Conservation (phyloP, 2,113 vertebrate genomes). For the Aphelocoma coerulescens region DNA sequence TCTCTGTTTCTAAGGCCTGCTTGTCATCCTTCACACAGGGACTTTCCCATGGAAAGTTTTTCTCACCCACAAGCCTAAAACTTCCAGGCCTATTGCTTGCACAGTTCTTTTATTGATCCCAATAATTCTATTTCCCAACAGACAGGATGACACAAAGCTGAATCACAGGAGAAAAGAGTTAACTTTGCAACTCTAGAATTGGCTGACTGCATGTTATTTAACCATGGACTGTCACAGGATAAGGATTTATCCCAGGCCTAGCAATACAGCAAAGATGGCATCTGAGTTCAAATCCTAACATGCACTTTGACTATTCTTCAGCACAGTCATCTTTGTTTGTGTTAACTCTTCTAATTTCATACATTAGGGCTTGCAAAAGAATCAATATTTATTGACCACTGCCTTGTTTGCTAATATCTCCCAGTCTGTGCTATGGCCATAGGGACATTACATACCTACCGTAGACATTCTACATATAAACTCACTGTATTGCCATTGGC, state of each 20-base stretch:
- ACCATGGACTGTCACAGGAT: background rate
- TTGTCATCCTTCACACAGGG: too few relatives aligned
- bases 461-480: background rate
- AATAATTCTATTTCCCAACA: too few relatives aligned
- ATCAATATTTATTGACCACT: background rate
- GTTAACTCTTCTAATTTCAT: background rate
- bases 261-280: background rate
- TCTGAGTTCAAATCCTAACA: background rate
- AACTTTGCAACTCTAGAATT: background rate
- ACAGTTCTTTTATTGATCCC: too few relatives aligned
- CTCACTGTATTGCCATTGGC: background rate
- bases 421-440: background rate
- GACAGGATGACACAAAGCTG: background rate
- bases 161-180: background rate
- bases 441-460: background rate
- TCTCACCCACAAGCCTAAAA: too few relatives aligned
- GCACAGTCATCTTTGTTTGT: background rate
- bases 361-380: background rate
- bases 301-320: background rate
- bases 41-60: too few relatives aligned
- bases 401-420: background rate
- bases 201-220: background rate
- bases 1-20: too few relatives aligned
- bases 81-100: too few relatives aligned
- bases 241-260: background rate